Evolutionary conservation across 2,888 invertebrate genomes (phyloP).

Genomic region (Chymomyza amoena): DNA sequence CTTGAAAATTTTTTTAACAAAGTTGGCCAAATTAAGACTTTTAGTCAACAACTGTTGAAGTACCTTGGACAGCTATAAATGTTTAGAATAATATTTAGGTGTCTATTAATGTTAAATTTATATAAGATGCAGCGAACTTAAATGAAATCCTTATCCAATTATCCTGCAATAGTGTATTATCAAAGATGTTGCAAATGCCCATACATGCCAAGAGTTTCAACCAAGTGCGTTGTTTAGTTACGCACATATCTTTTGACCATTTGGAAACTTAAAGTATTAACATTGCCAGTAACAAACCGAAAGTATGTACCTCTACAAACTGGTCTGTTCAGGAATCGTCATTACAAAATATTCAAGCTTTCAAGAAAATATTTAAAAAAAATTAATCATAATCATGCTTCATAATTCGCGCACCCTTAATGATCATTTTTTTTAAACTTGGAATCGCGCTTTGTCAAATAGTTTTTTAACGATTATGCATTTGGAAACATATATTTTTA

Average conservation of each 20-base stretch:
- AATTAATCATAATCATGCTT: not conserved
- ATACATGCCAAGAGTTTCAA: not conserved
- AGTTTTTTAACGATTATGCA: not conserved
- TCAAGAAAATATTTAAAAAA: not conserved
- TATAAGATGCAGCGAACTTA: not conserved
- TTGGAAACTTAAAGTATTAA: not conserved
- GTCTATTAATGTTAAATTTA: not conserved
- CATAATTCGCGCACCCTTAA: not conserved
- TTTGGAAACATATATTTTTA: not conserved
- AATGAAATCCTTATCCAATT: not conserved
- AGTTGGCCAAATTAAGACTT: not conserved
- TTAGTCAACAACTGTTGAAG: not conserved
- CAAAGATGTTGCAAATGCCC: not conserved
- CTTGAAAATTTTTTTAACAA: not conserved
- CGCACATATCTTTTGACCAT: not conserved
- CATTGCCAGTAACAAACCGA: not conserved
- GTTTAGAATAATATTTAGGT: not conserved
- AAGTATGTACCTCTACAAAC: not conserved
- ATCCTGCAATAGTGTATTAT: not conserved
- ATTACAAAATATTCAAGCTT: no score
- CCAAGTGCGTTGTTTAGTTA: not conserved
- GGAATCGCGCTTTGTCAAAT: not conserved
- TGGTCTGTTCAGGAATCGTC: no score
- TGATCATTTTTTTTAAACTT: not conserved
- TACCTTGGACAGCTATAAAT: not conserved